Evolutionary conservation across 1,140 invertebrate species (phyloP).

Genomic region (Varroa destructor): DNA sequence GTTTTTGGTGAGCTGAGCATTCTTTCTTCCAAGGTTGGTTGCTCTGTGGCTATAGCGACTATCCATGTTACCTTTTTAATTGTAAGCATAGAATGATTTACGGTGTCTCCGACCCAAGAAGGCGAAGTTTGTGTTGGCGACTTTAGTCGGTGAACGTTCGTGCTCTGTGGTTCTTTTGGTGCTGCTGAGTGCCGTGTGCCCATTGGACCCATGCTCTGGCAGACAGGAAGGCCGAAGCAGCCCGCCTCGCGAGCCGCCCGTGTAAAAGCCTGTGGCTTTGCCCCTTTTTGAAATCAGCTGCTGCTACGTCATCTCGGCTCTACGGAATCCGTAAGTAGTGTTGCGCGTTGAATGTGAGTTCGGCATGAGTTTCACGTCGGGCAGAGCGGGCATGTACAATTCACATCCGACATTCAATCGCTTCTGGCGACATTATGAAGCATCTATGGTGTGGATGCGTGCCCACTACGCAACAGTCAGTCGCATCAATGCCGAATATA

Average conservation of each 20-base stretch:
- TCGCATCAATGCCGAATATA: neutral
- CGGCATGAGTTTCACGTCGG: conserved; percentile 1
- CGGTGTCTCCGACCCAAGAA: too few relatives aligned
- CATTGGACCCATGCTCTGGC: too few relatives aligned
- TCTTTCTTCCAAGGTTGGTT: too few relatives aligned
- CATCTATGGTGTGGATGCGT: conserved; percentile 17
- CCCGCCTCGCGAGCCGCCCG: neutral
- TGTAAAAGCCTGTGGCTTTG: neutral
- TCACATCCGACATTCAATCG: conserved; percentile 20
- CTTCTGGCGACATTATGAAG: conserved; percentile 18
- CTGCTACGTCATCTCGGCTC: neutral
- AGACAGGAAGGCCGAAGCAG: too few relatives aligned
- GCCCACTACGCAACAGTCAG: neutral
- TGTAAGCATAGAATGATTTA: too few relatives aligned
- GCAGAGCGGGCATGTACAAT: neutral
- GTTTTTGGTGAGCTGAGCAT: too few relatives aligned
- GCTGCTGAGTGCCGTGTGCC: too few relatives aligned
- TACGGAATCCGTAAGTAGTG: neutral
- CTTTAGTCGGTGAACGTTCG: too few relatives aligned
- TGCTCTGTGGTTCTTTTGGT: too few relatives aligned
- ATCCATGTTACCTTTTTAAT: too few relatives aligned
- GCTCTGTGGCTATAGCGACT: too few relatives aligned
- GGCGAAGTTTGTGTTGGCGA: too few relatives aligned
- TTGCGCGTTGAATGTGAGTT: neutral
- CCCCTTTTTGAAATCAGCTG: neutral